phyloP scores from a whole-genome alignment of 1,140 invertebrate species.

The Cydia strobilella region DNA sequence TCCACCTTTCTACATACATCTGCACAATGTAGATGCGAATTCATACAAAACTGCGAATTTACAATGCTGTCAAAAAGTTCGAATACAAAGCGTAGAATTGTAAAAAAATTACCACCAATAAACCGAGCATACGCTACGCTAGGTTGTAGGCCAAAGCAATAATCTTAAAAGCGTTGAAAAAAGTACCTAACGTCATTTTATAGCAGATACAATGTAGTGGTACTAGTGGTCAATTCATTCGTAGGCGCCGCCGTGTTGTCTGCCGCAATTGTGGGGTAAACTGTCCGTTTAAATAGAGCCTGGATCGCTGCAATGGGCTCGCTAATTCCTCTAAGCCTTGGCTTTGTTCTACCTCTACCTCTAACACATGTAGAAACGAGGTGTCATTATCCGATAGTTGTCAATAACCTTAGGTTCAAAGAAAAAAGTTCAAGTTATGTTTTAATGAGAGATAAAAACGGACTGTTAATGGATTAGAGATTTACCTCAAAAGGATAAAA shows the following conservation, averaged over 20 bases:
- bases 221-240: neutral
- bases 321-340: neutral
- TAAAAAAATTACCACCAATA: neutral
- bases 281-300: constrained; percentile 11
- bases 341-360: neutral
- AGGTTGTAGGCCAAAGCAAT: neutral
- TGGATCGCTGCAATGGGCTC: neutral
- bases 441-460: neutral
- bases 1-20: neutral
- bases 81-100: neutral
- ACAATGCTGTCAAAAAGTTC: neutral
- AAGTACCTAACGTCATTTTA: neutral
- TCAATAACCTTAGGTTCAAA: neutral
- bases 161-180: constrained; percentile 6
- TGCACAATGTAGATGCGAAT: neutral
- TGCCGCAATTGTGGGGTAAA: constrained; percentile 16
- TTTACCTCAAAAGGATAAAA: neutral
- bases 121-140: neutral
- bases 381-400: neutral
- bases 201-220: constrained; percentile 8
- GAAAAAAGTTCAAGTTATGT: neutral
- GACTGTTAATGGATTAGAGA: neutral
- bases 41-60: neutral
- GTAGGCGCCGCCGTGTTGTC: constrained; percentile 1
- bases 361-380: neutral